These are phyloP conservation scores for Holacanthus passer DNA, from an alignment of 2,113 vertebrate species.

Conservation along the genomic window DNA sequence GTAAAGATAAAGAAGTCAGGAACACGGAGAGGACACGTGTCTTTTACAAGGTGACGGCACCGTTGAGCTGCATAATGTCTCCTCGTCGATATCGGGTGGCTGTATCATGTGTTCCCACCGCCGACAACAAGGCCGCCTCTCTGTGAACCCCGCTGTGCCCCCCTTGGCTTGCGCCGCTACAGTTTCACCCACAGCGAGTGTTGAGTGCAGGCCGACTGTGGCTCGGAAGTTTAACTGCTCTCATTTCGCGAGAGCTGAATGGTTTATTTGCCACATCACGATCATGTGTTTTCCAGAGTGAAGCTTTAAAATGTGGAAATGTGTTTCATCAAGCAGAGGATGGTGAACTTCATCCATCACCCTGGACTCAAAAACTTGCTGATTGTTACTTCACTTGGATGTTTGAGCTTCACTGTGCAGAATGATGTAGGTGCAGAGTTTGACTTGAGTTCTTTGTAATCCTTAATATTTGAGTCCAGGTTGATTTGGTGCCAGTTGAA, in stretches of 20 bases:
- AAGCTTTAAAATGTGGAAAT: background rate
- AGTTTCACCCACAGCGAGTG: constrained; percentile 43
- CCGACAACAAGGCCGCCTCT: constrained; percentile 46
- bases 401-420: too few species aligned
- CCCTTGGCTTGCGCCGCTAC: constrained; percentile 22
- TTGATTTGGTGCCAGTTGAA: constrained; percentile 14
- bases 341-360: too few species aligned
- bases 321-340: background rate
- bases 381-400: background rate
- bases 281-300: background rate
- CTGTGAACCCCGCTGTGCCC: constrained; percentile 49
- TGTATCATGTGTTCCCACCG: constrained; percentile 59
- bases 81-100: constrained; percentile 31
- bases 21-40: background rate
- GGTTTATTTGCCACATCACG: background rate
- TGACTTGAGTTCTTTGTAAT: too few species aligned
- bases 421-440: too few species aligned
- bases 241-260: background rate
- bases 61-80: constrained; percentile 40
- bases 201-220: background rate
- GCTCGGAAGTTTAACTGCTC: background rate
- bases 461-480: background rate
- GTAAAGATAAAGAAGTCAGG: background rate
- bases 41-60: constrained; percentile 1
- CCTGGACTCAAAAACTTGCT: too few species aligned